Evolutionary conservation across 2,113 vertebrate genomes (phyloP).

Genomic region (Pachyramphus minor): DNA sequence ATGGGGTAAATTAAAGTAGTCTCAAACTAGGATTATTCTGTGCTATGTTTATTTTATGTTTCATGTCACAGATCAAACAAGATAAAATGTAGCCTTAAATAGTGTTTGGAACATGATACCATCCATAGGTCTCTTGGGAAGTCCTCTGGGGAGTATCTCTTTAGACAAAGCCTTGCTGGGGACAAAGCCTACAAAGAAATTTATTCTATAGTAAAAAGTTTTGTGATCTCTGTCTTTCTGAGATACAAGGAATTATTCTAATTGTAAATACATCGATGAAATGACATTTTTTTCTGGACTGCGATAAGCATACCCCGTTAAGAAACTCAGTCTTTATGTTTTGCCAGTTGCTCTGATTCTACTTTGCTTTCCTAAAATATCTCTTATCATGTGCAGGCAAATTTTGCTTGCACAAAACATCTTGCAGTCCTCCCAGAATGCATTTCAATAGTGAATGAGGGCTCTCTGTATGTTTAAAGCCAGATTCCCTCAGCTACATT

Average conservation of each 20-base stretch:
- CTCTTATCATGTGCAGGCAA: conserved; percentile 34
- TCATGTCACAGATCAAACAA: conserved; percentile 31
- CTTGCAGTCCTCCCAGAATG: conserved; percentile 55
- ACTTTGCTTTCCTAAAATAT: conserved; percentile 16
- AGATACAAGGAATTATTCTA: background rate
- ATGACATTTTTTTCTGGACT: background rate
- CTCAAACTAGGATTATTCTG: conserved; percentile 16
- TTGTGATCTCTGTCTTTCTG: background rate
- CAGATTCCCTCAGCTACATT: conserved; percentile 62
- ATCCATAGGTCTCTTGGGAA: background rate
- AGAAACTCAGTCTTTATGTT: background rate
- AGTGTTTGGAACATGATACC: background rate
- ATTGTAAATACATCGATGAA: background rate
- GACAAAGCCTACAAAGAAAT: background rate
- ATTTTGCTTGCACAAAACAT: conserved; percentile 43
- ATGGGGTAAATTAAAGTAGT: conserved; percentile 24
- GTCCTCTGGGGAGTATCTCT: background rate
- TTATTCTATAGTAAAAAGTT: background rate
- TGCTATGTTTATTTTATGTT: conserved; percentile 27
- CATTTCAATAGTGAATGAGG: conserved; percentile 48
- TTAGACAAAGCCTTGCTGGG: background rate
- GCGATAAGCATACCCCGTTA: background rate
- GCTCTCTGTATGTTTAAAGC: conserved; percentile 51
- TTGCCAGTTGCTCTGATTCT: background rate
- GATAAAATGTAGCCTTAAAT: conserved; percentile 41